Percentiles rank a stretch among this genome's conserved stretches.
Evolutionary conservation across 2,888 invertebrate genomes (phyloP).

Genomic region (Caenorhabditis angaria): DNA sequence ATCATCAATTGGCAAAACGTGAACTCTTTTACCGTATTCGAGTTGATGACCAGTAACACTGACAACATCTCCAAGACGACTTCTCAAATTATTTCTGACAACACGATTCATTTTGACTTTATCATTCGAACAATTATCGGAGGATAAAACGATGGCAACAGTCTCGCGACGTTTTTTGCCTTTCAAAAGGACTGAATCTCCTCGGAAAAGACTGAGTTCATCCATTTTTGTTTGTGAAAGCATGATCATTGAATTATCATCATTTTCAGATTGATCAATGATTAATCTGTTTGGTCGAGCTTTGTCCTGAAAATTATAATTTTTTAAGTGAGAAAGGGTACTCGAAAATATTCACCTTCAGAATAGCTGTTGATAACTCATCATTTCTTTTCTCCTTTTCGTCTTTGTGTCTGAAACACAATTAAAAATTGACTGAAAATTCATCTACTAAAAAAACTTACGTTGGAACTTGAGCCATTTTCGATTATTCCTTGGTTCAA

Average conservation of each 20-base stretch:
- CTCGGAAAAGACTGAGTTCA: slow-evolving; percentile 93
- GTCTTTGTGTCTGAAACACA: slow-evolving; percentile 21
- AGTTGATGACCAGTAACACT: slow-evolving; percentile 94
- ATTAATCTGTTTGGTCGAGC: slow-evolving; percentile 40
- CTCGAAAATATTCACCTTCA: slow-evolving; percentile 82
- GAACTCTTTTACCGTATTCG: slow-evolving; percentile 96
- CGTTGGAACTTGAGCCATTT: no score
- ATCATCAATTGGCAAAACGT: slow-evolving; percentile 97
- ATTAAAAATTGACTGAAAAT: background rate
- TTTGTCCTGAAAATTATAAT: slow-evolving; percentile 21
- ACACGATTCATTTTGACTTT: slow-evolving; percentile 98
- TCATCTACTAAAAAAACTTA: no score
- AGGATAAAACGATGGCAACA: slow-evolving; percentile 92
- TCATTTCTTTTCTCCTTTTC: slow-evolving; percentile 73
- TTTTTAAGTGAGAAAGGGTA: background rate
- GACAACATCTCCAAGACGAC: slow-evolving; percentile 84
- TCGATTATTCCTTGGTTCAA: no score
- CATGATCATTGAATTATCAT: slow-evolving; percentile 97
- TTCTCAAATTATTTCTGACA: slow-evolving; percentile 89
- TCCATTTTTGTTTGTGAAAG: slow-evolving; percentile 98
- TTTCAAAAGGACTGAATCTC: slow-evolving; percentile 86
- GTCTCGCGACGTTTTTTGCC: slow-evolving; percentile 97
- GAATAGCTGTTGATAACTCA: slow-evolving; percentile 87
- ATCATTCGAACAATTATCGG: slow-evolving; percentile 93
- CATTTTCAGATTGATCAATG: slow-evolving; percentile 78